Base-by-base conservation (phyloP, 2,888 invertebrate species). In the Melangyna quadrimaculata region DNA sequence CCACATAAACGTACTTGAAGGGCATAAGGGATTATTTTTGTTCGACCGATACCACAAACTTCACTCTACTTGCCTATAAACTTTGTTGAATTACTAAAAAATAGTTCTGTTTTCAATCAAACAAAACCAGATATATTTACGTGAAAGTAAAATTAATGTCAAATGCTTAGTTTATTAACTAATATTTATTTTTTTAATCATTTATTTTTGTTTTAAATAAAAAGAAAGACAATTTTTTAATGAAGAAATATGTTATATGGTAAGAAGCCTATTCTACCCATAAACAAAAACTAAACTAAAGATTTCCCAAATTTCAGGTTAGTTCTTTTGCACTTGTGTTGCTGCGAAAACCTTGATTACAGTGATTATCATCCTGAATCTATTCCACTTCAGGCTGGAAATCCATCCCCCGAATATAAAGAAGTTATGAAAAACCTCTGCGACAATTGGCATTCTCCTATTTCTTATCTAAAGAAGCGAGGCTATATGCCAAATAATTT, bases 241-340 rank as follows among this genome's bases (percentile, higher is more conserved):
- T 86, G 86, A 70, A 43, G 77, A 51, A 86, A 37, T 86, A 37
- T 73, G 43, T 73, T n/a, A 27, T 86, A 70, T 86, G 86, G 86
- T 86, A 71, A 78, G 73, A 8, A 22, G 10, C 1, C n/a, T 0
- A 10, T 29, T 8, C 3, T 14, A n/a, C n/a, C n/a, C 27, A 17
- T 0, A 14, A 10, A 2, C 12, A 14, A 22, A 14, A 14, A 5
- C 10, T 2, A 37, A 19, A 17, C 5, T 10, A 17, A 35, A n/a
- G 17, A 12, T 59, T 8, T 27, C 1, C 0, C 0, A 55, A 22
- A n/a, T 45, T 72, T 2, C 17, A 86, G 86, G 86, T 70, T 86
- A 29, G 69, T 81, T 70, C 32, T 63, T 51, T 35, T 86, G 40
- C 70, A 51, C 19, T 14, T 73, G 14, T 80, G 77, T 51, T 9